Evolutionary conservation across 1,140 invertebrate species (phyloP), one percentile per base, ranked within the genome.

Genomic region (Drusus annulatus): DNA sequence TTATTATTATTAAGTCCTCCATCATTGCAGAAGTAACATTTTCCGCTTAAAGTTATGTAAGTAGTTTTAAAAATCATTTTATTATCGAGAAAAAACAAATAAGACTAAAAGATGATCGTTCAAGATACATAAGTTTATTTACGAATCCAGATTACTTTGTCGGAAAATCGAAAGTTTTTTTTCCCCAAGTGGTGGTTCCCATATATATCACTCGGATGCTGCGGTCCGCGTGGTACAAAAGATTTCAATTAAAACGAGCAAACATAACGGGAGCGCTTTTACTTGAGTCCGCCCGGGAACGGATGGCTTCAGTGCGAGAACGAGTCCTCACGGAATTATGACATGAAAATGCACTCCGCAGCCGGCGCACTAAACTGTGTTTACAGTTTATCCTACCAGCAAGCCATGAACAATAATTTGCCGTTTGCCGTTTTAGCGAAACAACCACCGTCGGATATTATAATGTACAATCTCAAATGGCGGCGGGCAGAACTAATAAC

Each of bases 321-420:
- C 54, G 51, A 36, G 52, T 63, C 69, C 68, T 74, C 69, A 36
- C 21, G 78, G 78, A 73, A 79, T 79, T 74, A 79, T 79, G 78
- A 79, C 68, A 79, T 58, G 69, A 69, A 63, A 79, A 79, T 79
- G 78, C 78, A 79, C 78, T 79, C 68, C 60, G 28, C 28, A 19
- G 68, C 21, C 50, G 15, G 16, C 51, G 50, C 78, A 74, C 25
- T 79, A 79, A 74, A 79, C 78, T 56, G 19, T 31, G 76, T 71
- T 65, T 76, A 60, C 31, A 19, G 56, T 56, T 71, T 71, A 71
- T 71, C 60, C 74, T 16, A 45, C 8, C 15, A 56, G 65, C 63
- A 28, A 36, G 77, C 50, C 23, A 78, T 78, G 62, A 78, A 78
- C 76, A 58, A 79, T 79, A 79, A 79, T 79, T 79, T 79, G 65